Percentiles rank a stretch among this genome's conserved stretches.
Conservation (phyloP, 2,797 vertebrate genomes). For the Holocentrus rufus region DNA sequence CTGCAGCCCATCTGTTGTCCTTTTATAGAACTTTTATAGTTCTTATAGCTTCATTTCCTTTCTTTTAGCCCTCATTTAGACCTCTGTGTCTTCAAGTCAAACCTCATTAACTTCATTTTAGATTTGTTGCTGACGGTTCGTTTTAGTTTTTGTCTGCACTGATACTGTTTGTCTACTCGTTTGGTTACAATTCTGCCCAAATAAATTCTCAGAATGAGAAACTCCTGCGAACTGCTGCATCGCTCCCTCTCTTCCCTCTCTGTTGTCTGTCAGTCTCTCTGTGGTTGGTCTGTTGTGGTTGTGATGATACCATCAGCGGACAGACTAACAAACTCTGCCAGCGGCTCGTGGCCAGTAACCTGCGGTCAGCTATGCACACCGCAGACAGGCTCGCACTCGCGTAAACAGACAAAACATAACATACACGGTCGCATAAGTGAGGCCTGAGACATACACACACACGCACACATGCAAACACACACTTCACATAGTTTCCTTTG, state of each 20-base stretch:
- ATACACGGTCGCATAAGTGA: conserved; percentile 29
- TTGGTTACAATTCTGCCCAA: conserved; percentile 12
- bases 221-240: conserved; percentile 10
- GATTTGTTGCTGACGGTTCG: conserved; percentile 20
- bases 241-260: conserved; percentile 22
- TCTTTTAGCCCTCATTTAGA: conserved; percentile 41
- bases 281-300: conserved; percentile 69
- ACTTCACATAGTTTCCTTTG: conserved; percentile 22
- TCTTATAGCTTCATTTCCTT: conserved; percentile 22
- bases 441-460: conserved; percentile 20
- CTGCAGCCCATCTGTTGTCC: conserved; percentile 57
- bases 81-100: conserved; percentile 16
- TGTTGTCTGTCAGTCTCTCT: conserved; percentile 61
- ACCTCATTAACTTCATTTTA: conserved; percentile 14
- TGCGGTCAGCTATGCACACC: conserved; percentile 57
- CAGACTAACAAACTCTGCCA: conserved; percentile 65
- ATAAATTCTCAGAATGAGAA: conserved; percentile 35
- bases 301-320: conserved; percentile 60
- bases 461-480: conserved; percentile 18
- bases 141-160: conserved; percentile 6
- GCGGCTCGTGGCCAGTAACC: conserved; percentile 58
- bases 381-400: conserved; percentile 63
- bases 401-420: conserved; percentile 65
- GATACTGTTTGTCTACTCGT: conserved; percentile 25
- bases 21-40: conserved; percentile 51